Evolutionary conservation across 2,888 invertebrate species (phyloP).

Genomic region (Perdita meconis): DNA sequence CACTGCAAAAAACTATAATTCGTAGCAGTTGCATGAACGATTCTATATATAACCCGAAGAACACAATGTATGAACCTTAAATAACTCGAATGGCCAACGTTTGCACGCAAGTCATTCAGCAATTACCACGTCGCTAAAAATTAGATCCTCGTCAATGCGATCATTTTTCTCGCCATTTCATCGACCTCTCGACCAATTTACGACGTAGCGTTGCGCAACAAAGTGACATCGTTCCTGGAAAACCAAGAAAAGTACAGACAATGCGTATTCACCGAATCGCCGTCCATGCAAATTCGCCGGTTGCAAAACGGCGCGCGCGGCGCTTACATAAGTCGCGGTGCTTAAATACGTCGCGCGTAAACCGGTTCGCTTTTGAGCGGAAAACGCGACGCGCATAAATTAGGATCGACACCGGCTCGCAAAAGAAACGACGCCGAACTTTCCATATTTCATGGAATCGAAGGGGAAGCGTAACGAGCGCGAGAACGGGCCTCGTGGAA

Average conservation of each 20-base stretch:
- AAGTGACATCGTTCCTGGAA: slow-evolving; percentile 16
- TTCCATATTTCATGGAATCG: slow-evolving; percentile 43
- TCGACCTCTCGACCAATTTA: slow-evolving; percentile 16
- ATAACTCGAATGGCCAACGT: too few relatives aligned
- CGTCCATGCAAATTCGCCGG: slow-evolving; percentile 47
- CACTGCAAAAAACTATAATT: too few relatives aligned
- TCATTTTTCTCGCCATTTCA: slow-evolving; percentile 10
- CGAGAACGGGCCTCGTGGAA: slow-evolving; percentile 24
- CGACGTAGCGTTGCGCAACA: slow-evolving; percentile 39
- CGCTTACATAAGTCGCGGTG: slow-evolving; percentile 49
- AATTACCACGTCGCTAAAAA: slow-evolving; percentile 19
- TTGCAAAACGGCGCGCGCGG: slow-evolving; percentile 16
- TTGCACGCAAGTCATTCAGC: too few relatives aligned
- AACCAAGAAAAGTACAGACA: slow-evolving; percentile 41
- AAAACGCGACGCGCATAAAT: slow-evolving; percentile 35
- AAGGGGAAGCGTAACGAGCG: slow-evolving; percentile 20
- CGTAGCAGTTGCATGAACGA: too few relatives aligned
- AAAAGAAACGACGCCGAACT: slow-evolving; percentile 30
- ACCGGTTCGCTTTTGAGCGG: slow-evolving; percentile 49
- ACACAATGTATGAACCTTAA: too few relatives aligned
- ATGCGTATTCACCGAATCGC: slow-evolving; percentile 26
- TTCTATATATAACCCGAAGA: too few relatives aligned
- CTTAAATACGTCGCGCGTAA: slow-evolving; percentile 45
- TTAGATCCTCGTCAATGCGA: background rate
- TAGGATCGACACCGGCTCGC: slow-evolving; percentile 29